Evolutionary conservation across 1,140 invertebrate genomes (phyloP), one percentile per base, ranked within the genome.

Genomic region (Pygmarrhopalites habei): DNA sequence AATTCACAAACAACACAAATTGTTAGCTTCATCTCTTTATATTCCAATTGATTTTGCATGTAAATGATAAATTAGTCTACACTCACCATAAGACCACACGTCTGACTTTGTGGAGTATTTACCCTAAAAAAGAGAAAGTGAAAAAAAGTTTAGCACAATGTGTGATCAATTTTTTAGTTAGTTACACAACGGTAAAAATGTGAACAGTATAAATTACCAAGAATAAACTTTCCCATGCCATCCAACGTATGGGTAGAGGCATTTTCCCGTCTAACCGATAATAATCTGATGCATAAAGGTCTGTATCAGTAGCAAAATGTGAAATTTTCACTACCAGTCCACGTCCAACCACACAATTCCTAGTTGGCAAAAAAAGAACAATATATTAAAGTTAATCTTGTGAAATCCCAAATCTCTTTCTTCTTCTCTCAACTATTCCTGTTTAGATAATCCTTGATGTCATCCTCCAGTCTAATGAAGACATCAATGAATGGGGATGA

Each of bases 271-370:
- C 89, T 5, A 90, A 83, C 72, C 86, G 85, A 75, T 86, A 89
- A 76, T 93, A 93, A 75, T 94, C 90, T 32, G 82, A 80, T 19
- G 84, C 80, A 75, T 92, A 94, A n/a, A 87, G 73, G 77, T 89
- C 87, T 72, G 89, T 88, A 77, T 89, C 89, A 39, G 90, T 91
- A 21, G 89, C 90, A 76, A 93, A 92, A 76, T 94, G 90, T 55
- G 89, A 90, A 68, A 94, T 92, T 79, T 93, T 93, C 62, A 93
- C 85, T 65, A 87, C 83, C 75, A 88, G 90, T 57, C 83, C 83
- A 72, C 88, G 86, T 46, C 90, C 89, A 47, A 94, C 85, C 26
- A 95, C 77, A 73, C 88, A 90, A 75, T 95, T 94, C 70, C 91
- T 87, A 75, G 65, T 30, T 19, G 29, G 14, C 39, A 44, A 30